Base-by-base conservation (phyloP, 2,888 invertebrate species). In the Cartodere bifasciata region DNA sequence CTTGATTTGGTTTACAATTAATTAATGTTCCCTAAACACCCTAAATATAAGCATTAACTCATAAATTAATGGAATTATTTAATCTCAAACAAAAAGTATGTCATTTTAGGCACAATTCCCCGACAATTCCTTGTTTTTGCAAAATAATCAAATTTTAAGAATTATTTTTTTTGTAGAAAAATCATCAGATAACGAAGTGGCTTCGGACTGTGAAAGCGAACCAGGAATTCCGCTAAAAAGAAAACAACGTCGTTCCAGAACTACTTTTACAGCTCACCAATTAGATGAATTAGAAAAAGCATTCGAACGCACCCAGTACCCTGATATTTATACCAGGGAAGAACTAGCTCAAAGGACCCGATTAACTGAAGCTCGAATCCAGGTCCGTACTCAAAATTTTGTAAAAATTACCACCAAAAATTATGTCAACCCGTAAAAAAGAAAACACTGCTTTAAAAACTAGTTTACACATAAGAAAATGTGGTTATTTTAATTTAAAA, bases 201-300 rank as follows among this genome's bases (percentile, higher is more conserved):
- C 48, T 27, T 76, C 76, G 0, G 90, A 91, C 50, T 85, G 85
- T 44, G 90, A 90, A 43, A 85, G 86, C 2, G 91, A 91, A 51
- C 90, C 91, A 1, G 90, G 91, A 0, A 75, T 91, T 37, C 82
- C 85, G 0, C 56, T 92, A 46, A 91, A 90, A 56, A 68, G 91
- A 16, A 92, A 92, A 52, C 90, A 91, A 52, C 69, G 94, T 1
- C 68, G 95, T 5, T 88, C 88, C 31, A 69, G 95, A 13, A 95
- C 94, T 13, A 92, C 92, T 2, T 95, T 95, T 62, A 86, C 88
- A 0, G 88, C 88, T 0, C 85, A 90, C 48, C 92, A 94, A 53
- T 56, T 92, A 42, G 90, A 91, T 49, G 88, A 88, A 36, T 59
- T 94, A 38, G 94, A 94, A 57, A 70, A 83, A 39, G 88, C 91